phyloP scores from a whole-genome alignment of 2,113 vertebrate species.

The Megaceryle maxima region DNA sequence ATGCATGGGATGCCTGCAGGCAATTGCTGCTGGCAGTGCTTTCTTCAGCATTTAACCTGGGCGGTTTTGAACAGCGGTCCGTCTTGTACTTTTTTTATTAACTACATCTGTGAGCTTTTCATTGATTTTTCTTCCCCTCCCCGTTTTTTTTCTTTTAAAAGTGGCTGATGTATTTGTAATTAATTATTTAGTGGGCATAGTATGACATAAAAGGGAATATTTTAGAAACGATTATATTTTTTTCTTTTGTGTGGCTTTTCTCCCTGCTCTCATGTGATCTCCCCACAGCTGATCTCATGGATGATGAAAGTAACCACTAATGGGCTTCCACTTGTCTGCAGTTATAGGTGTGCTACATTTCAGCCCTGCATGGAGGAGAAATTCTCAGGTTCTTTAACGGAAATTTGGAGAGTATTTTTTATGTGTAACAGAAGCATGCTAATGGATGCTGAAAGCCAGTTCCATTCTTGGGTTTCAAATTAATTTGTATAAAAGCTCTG shows the following conservation, averaged over 20 bases:
- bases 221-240: constrained; percentile 47
- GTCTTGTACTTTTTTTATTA: constrained; percentile 8
- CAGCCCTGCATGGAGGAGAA: neutral
- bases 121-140: neutral
- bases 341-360: constrained; percentile 3
- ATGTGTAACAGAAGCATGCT: neutral
- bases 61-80: neutral
- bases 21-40: neutral
- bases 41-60: constrained; percentile 28
- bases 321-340: neutral
- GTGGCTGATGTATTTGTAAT: constrained; percentile 24
- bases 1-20: neutral
- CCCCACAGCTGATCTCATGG: neutral
- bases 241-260: constrained; percentile 27
- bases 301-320: constrained; percentile 46
- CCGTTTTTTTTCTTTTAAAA: neutral
- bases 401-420: constrained; percentile 4
- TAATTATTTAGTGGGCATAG: constrained; percentile 56
- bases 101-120: neutral
- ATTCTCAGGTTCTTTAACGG: constrained; percentile 28
- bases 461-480: constrained; percentile 18
- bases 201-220: constrained; percentile 60
- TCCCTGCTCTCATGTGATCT: constrained; percentile 27
- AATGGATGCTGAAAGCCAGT: constrained; percentile 1
- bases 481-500: constrained; percentile 21